A percentile compares a stretch with the other conserved stretches of the same genome.
These are phyloP conservation scores for Caenorhabditis sp. DNA, from an alignment of 2,888 invertebrate genomes.

Conservation along the genomic window DNA sequence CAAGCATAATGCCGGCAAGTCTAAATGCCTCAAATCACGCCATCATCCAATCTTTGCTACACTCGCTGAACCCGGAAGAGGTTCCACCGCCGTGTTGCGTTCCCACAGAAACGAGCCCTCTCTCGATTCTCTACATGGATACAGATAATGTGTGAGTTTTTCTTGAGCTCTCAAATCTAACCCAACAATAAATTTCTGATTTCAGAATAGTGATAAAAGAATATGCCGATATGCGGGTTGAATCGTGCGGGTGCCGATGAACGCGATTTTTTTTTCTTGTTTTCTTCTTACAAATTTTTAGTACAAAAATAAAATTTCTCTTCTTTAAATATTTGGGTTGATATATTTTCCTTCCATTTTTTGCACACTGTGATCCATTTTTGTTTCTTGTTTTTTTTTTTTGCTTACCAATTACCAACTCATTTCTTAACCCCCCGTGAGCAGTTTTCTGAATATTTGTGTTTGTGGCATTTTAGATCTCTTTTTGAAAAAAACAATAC, in stretches of 20 bases:
- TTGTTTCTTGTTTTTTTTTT: slow-evolving; percentile 1
- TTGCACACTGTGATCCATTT: neutral
- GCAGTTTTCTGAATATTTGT: neutral
- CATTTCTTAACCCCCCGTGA: slow-evolving; percentile 15
- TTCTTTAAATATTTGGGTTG: neutral
- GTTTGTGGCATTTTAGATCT: neutral
- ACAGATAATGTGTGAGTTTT: slow-evolving; percentile 50
- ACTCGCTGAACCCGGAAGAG: slow-evolving; percentile 83
- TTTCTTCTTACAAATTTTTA: neutral
- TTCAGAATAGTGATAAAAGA: slow-evolving; percentile 95
- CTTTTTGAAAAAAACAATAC: neutral
- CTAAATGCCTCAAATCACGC: slow-evolving; percentile 97
- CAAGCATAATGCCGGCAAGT: slow-evolving; percentile 90
- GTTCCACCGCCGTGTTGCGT: slow-evolving; percentile 97
- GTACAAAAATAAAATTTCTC: neutral
- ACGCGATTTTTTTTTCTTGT: slow-evolving; percentile 8
- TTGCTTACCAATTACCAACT: slow-evolving; percentile 11
- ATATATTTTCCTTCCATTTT: neutral
- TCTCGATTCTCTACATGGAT: slow-evolving; percentile 95
- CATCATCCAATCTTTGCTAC: slow-evolving; percentile 94
- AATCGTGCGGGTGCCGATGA: slow-evolving; percentile 86
- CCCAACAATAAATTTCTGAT: slow-evolving; percentile 75
- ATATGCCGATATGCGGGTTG: slow-evolving; percentile 94
- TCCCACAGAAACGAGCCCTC: slow-evolving; percentile 89
- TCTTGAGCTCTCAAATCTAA: neutral